These are phyloP conservation scores for Tenthredo scrophulariae DNA, from an alignment of 2,888 invertebrate genomes.

Conservation along the genomic window DNA sequence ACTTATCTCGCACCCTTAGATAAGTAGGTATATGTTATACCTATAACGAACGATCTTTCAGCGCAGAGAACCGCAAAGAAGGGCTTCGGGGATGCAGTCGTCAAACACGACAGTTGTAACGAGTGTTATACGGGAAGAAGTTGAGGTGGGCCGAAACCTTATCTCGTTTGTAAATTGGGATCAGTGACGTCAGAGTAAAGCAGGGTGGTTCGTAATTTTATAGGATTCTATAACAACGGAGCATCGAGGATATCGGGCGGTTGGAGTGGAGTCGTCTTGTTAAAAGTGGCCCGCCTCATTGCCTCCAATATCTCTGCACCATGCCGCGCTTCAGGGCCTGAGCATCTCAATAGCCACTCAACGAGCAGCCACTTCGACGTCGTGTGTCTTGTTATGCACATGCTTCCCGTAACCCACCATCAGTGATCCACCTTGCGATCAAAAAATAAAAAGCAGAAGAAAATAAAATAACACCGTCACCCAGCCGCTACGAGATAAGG, in stretches of 20 bases:
- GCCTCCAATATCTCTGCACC: constrained; percentile 75
- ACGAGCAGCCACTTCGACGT: constrained; percentile 53
- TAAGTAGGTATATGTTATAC: constrained; percentile 2
- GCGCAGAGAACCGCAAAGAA: not conserved
- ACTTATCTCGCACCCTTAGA: not conserved
- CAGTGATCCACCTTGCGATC: constrained; percentile 36
- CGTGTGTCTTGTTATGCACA: constrained; percentile 54
- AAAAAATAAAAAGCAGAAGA: not conserved
- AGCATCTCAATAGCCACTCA: constrained; percentile 76
- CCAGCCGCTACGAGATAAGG: not conserved
- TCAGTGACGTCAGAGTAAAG: constrained; percentile 69
- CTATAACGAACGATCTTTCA: constrained; percentile 5
- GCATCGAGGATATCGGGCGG: constrained; percentile 61
- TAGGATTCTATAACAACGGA: constrained; percentile 65
- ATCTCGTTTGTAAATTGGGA: constrained; percentile 71
- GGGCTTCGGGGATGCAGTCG: constrained; percentile 30
- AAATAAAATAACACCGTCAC: not conserved
- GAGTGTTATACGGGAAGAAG: not conserved
- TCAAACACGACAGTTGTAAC: constrained; percentile 37
- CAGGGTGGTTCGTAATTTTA: constrained; percentile 63
- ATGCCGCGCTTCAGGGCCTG: constrained; percentile 67
- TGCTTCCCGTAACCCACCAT: constrained; percentile 15
- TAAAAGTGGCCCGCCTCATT: constrained; percentile 78
- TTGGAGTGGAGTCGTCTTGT: constrained; percentile 72
- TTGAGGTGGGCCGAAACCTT: constrained; percentile 28